phyloP scores from a whole-genome alignment of 2,797 vertebrate species.

The Emys orbicularis region DNA sequence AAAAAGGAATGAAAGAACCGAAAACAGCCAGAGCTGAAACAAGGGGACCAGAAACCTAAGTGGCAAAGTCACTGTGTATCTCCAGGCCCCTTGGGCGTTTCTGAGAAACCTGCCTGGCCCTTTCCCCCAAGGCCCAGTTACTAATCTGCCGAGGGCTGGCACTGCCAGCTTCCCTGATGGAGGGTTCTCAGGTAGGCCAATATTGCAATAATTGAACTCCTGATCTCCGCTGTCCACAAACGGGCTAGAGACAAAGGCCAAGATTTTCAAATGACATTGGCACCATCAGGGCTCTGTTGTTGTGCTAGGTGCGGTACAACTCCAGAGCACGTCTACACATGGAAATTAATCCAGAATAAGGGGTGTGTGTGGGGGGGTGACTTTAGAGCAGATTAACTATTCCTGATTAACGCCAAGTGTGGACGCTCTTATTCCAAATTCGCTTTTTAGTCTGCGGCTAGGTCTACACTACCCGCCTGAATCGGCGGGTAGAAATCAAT shows the following conservation, averaged over 20 bases:
- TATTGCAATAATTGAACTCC: constrained; percentile 27
- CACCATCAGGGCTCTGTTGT: neutral
- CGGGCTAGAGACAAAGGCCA: neutral
- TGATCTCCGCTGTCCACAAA: neutral
- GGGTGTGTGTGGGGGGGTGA: too few species aligned
- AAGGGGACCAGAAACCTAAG: constrained; percentile 25
- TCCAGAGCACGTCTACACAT: neutral
- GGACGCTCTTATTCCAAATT: neutral
- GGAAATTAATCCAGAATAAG: neutral
- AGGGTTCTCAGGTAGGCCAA: constrained; percentile 14
- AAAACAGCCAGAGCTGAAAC: neutral
- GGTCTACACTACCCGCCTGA: too few species aligned
- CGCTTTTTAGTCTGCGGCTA: neutral
- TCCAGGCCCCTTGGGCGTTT: neutral
- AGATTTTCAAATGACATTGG: neutral
- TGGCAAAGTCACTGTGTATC: neutral
- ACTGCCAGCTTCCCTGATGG: accelerated
- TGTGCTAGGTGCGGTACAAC: neutral
- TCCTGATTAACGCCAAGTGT: neutral
- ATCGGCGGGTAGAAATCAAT: too few species aligned
- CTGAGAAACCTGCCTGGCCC: constrained; percentile 12
- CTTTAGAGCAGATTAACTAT: neutral
- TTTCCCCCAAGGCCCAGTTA: neutral
- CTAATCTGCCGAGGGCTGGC: neutral
- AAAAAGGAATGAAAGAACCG: constrained; percentile 56